Percentiles rank a stretch among this genome's conserved stretches.
Conservation (phyloP, 2,797 vertebrate species). For the Phrynocephalus vlangalii region DNA sequence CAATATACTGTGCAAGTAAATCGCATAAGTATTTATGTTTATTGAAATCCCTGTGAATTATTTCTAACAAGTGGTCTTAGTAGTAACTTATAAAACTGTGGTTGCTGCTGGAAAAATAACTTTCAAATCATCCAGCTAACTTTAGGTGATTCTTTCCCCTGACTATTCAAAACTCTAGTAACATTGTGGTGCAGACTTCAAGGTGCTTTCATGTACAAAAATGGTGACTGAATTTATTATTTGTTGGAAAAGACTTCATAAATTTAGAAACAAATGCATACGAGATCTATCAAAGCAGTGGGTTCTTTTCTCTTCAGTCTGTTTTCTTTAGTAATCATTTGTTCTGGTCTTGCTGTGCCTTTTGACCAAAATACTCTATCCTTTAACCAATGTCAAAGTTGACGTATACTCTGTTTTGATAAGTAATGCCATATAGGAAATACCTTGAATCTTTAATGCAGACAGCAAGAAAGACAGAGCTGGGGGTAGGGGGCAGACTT, state of each 20-base stretch:
- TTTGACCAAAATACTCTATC: slow-evolving; percentile 73
- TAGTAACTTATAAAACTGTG: slow-evolving; percentile 9
- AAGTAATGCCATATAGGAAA: slow-evolving; percentile 82
- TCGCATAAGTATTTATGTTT: not conserved
- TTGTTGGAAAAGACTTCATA: slow-evolving; percentile 69
- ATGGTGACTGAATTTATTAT: slow-evolving; percentile 46
- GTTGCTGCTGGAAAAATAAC: slow-evolving; percentile 15
- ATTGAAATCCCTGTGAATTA: not conserved
- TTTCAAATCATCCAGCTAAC: slow-evolving; percentile 36
- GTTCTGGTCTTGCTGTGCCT: slow-evolving; percentile 69
- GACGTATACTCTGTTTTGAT: slow-evolving; percentile 78
- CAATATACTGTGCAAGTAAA: not conserved
- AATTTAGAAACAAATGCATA: slow-evolving; percentile 53
- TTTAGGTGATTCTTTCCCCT: slow-evolving; percentile 35
- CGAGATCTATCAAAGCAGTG: slow-evolving; percentile 63
- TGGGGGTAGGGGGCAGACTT: slow-evolving; percentile 53
- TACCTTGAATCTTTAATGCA: slow-evolving; percentile 71
- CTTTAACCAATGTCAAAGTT: slow-evolving; percentile 80
- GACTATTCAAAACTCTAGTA: slow-evolving; percentile 47
- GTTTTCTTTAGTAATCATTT: slow-evolving; percentile 78
- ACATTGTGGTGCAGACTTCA: slow-evolving; percentile 47
- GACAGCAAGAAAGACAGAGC: not conserved
- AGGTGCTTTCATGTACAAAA: slow-evolving; percentile 56
- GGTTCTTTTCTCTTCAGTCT: slow-evolving; percentile 73
- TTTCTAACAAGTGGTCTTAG: not conserved